Base-by-base conservation (phyloP, 2,113 vertebrate genomes). In the chimpanzee (Pan troglodytes) region DNA sequence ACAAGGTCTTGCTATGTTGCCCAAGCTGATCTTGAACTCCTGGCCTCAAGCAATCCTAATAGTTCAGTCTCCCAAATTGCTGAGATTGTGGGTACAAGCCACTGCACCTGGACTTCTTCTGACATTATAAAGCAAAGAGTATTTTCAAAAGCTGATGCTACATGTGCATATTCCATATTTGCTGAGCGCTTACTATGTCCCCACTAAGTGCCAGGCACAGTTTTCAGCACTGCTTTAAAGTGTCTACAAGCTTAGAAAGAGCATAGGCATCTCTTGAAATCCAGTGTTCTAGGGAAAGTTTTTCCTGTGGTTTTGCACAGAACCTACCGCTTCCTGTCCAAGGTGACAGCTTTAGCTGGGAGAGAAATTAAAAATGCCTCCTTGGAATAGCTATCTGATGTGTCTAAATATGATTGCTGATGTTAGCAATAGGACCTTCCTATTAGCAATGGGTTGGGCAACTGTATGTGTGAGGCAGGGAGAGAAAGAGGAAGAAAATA, bases 371-470 rank as follows among this genome's bases (percentile, higher is more conserved):
- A 85, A 93, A 89, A 59, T 55, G 67, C 23, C 79, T 57, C 30
- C 59, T 64, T 30, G 67, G 72, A 96, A 92, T 23, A 2, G 90
- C 67, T 3, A 0, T 30, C 90, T 72, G 97, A 92, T 81, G 76
- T 30, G 80, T 61, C 87, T 75, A 35, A 59, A 59, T 23, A 68
- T 3, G 61, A 43, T 90, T 6, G 1, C 67, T 70, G 45, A 38
- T 32, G 18, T 64, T 93, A 93, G 45, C 40, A 72, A 96, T 64
- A 72, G 96, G 95, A 86, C 43, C 67, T 92, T 97, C 81, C 64
- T 25, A 45, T 68, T 75, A 88, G 87, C 43, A 40, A 14, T 18
- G 40, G 40, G 50, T 52, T 23, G 38, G 88, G 76, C 30, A 32
- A 48, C 78, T 22, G 12, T 32, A 35, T 55, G 48, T 59, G 35